Conservation (phyloP, 2,797 vertebrate genomes). For the Cryptoblepharus egeriae region DNA sequence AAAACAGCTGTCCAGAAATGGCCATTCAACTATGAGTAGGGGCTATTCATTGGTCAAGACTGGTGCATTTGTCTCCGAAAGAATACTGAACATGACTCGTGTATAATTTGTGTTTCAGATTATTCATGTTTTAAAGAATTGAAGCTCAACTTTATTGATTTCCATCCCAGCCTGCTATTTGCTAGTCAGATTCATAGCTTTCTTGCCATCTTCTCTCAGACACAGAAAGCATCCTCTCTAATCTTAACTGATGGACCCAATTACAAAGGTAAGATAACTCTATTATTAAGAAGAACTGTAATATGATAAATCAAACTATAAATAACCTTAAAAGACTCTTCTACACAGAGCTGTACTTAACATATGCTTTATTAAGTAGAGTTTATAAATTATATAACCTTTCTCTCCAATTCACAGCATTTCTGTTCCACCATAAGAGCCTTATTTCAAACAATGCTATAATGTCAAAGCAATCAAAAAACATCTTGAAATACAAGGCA, state of each 20-base stretch:
- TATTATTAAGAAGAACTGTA: slow-evolving; percentile 72
- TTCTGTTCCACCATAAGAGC: slow-evolving; percentile 53
- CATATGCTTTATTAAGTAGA: slow-evolving; percentile 71
- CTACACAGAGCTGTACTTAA: slow-evolving; percentile 63
- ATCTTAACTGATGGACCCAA: slow-evolving; percentile 72
- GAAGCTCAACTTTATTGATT: slow-evolving; percentile 36
- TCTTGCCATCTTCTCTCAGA: slow-evolving; percentile 55
- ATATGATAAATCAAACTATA: slow-evolving; percentile 76
- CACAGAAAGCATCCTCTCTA: slow-evolving; percentile 56
- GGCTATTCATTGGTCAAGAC: slow-evolving; percentile 29
- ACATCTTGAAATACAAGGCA: slow-evolving; percentile 51
- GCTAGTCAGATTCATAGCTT: slow-evolving; percentile 47
- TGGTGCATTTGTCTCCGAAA: not conserved
- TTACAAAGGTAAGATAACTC: slow-evolving; percentile 76
- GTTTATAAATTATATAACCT: slow-evolving; percentile 72
- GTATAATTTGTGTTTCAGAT: slow-evolving; percentile 23
- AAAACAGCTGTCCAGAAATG: not conserved
- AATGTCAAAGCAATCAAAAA: slow-evolving; percentile 65
- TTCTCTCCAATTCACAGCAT: slow-evolving; percentile 54
- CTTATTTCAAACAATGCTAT: slow-evolving; percentile 66
- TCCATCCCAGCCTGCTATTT: slow-evolving; percentile 41
- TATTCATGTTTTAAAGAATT: slow-evolving; percentile 41
- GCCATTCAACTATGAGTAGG: not conserved
- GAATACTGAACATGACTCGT: slow-evolving; percentile 10
- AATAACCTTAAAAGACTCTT: slow-evolving; percentile 72